phyloP scores from a whole-genome alignment of 2,888 invertebrate species.

The Amphipyra tragopoginis region DNA sequence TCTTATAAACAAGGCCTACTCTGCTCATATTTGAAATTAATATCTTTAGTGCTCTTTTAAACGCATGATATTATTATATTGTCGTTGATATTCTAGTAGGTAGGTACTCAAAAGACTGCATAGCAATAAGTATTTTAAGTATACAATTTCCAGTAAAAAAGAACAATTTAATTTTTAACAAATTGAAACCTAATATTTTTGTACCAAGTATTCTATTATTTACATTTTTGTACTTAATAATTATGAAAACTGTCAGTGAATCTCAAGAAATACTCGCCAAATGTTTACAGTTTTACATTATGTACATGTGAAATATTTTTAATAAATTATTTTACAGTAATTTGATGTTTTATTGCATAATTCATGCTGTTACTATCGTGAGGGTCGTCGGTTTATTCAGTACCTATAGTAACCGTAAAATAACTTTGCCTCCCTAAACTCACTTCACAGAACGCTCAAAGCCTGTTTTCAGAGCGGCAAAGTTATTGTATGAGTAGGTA shows the following conservation, averaged over 20 bases:
- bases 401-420: too few relatives aligned
- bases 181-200: constrained; percentile 5
- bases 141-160: neutral
- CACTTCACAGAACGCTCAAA: too few relatives aligned
- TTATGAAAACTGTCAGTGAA: constrained; percentile 28
- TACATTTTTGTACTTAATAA: constrained; percentile 27
- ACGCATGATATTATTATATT: neutral
- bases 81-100: neutral
- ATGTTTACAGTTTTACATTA: constrained; percentile 25
- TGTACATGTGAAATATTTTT: constrained; percentile 1
- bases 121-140: constrained; percentile 35
- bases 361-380: too few relatives aligned
- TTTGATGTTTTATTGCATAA: constrained; percentile 17
- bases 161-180: neutral
- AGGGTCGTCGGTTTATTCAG: too few relatives aligned
- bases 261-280: constrained; percentile 39
- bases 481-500: too few relatives aligned
- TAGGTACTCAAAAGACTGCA: constrained; percentile 38
- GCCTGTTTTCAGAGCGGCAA: too few relatives aligned
- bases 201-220: constrained; percentile 10
- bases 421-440: too few relatives aligned
- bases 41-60: constrained; percentile 26
- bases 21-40: too few relatives aligned
- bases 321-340: constrained; percentile 44
- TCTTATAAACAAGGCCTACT: too few relatives aligned